These are phyloP conservation scores for Terrapene triunguis DNA, from an alignment of 2,113 vertebrate genomes.

Conservation along the genomic window DNA sequence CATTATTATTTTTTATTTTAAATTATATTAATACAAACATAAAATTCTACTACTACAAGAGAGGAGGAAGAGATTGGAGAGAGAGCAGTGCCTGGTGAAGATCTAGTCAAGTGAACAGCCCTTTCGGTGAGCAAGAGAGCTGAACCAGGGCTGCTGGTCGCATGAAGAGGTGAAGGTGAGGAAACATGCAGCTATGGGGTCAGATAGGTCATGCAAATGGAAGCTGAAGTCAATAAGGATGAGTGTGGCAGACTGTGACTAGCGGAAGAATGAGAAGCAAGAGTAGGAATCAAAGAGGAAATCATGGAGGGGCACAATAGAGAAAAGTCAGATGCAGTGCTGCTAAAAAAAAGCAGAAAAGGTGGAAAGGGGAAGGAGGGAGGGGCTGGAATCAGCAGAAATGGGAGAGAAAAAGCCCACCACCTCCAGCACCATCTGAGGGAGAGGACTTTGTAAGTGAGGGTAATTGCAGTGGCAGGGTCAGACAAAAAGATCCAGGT, in stretches of 20 bases:
- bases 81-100: neutral
- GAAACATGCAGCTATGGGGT: neutral
- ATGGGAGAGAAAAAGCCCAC: neutral
- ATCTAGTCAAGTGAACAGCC: neutral
- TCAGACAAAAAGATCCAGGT: neutral
- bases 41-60: too few relatives aligned
- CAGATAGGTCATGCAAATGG: neutral
- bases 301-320: neutral
- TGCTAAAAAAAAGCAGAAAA: fast-evolving
- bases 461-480: fast-evolving
- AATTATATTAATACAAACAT: too few relatives aligned
- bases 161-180: neutral
- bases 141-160: neutral
- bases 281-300: neutral
- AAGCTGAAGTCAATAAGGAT: neutral
- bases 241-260: neutral
- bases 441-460: neutral
- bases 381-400: neutral
- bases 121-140: neutral
- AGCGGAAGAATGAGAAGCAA: neutral
- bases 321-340: neutral
- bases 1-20: too few relatives aligned
- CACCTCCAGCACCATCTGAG: neutral
- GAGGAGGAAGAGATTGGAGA: too few relatives aligned
- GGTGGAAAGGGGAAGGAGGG: neutral